Evolutionary conservation across 2,113 vertebrate species (phyloP), one percentile per base, ranked within the genome.

Genomic region (Pampusana beccarii): DNA sequence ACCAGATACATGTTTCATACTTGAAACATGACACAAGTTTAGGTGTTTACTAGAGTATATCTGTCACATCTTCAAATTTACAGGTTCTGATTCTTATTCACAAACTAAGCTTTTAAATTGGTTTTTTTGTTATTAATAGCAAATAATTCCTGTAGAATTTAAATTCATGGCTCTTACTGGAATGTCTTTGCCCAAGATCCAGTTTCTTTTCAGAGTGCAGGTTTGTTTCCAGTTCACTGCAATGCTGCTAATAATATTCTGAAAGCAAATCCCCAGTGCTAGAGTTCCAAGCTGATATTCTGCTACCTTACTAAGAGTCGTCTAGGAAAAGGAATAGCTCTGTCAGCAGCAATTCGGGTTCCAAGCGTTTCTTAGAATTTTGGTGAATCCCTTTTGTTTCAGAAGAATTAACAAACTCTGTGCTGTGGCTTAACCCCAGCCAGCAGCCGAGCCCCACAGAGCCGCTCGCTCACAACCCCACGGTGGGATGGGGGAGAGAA

Each of bases 161-260:
- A 80, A 73, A 72, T 40, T 40, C 40, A 57, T 3, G 15, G 28
- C 66, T 95, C 64, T 74, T 57, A 66, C 48, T 83, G 66, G 51
- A 86, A 83, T 17, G 56, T 18, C 79, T 9, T 88, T 86, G 65
- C 84, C 66, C 44, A 75, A 58, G 90, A 95, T 93, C 81, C 67
- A 80, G 81, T 74, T 95, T 87, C 87, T 85, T 80, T 94, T 80
- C 92, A 95, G 74, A 92, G 79, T 38, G 82, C 62, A 95, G 71
- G 93, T 95, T 95, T 94, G 82, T 87, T 97, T 97, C 96, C 91
- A 94, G 71, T 94, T 84, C 95, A 95, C 80, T 85, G 90, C 94
- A 93, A 96, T 34, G 95, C 88, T 97, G 87, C 75, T 95, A 96
- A 97, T 83, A 97, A 96, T 94, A 97, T 97, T 96, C 93, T 96